phyloP scores from a whole-genome alignment of 1,140 invertebrate genomes.

The Colletes gigas region DNA sequence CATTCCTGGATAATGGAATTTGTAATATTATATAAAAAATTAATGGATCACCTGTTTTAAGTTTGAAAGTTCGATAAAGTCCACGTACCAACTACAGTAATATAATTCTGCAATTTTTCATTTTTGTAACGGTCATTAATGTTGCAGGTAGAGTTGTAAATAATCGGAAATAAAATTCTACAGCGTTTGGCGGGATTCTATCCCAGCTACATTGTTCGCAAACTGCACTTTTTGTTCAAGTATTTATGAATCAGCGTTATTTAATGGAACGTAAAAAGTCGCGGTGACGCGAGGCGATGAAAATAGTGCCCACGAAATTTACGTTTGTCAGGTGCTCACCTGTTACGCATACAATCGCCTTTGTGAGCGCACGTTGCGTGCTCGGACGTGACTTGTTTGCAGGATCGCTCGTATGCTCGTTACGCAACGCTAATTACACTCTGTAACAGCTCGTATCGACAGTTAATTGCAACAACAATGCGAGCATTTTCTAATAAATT shows the following conservation, averaged over 20 bases:
- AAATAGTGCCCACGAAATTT: conserved; percentile 39
- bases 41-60: too few species aligned
- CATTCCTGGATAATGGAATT: too few species aligned
- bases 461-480: conserved; percentile 6
- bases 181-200: background rate
- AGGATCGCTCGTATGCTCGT: conserved; percentile 22
- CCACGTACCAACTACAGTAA: too few species aligned
- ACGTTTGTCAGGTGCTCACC: conserved; percentile 39
- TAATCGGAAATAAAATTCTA: background rate
- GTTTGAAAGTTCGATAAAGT: too few species aligned
- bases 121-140: background rate
- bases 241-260: conserved; percentile 21
- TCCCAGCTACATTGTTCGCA: background rate
- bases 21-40: too few species aligned
- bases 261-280: conserved; percentile 2
- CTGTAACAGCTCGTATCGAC: background rate
- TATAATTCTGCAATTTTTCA: background rate
- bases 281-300: background rate
- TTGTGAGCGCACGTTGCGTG: background rate
- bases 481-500: background rate
- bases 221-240: conserved; percentile 18
- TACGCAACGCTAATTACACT: conserved; percentile 32
- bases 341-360: conserved; percentile 35
- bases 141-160: background rate
- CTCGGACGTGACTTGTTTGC: conserved; percentile 31